Conservation (phyloP, 1,140 invertebrate species). For the Homarus americanus region DNA sequence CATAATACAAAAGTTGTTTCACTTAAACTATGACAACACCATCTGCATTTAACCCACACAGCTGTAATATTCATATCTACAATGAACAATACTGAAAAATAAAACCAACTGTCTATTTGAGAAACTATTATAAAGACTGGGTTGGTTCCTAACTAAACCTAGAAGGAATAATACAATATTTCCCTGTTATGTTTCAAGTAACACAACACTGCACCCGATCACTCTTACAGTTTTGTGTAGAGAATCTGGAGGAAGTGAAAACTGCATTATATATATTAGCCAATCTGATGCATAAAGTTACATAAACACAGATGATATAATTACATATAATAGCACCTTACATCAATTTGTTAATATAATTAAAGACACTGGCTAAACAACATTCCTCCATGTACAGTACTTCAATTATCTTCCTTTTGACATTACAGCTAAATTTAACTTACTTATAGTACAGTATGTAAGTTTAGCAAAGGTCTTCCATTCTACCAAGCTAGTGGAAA, state of each 20-base stretch:
- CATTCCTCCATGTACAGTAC: neutral
- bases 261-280: neutral
- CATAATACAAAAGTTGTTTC: neutral
- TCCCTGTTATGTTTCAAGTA: too few relatives aligned
- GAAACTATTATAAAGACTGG: neutral
- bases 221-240: neutral
- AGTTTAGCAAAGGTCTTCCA: too few relatives aligned
- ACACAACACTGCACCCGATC: neutral
- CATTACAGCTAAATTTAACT: too few relatives aligned
- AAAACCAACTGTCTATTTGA: neutral
- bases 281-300: neutral
- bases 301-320: neutral
- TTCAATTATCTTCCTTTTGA: neutral
- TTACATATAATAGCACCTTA: constrained; percentile 3
- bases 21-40: constrained; percentile 1
- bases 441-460: too few relatives aligned
- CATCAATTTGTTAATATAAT: neutral
- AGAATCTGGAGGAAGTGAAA: constrained; percentile 3
- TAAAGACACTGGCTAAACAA: constrained; percentile 12
- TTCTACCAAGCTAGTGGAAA: too few relatives aligned
- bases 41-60: neutral
- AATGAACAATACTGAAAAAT: neutral
- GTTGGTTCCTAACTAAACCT: too few relatives aligned
- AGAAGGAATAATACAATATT: too few relatives aligned
- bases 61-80: neutral